Conservation (phyloP, 2,888 invertebrate genomes). For the Drosophila maculinotata region DNA sequence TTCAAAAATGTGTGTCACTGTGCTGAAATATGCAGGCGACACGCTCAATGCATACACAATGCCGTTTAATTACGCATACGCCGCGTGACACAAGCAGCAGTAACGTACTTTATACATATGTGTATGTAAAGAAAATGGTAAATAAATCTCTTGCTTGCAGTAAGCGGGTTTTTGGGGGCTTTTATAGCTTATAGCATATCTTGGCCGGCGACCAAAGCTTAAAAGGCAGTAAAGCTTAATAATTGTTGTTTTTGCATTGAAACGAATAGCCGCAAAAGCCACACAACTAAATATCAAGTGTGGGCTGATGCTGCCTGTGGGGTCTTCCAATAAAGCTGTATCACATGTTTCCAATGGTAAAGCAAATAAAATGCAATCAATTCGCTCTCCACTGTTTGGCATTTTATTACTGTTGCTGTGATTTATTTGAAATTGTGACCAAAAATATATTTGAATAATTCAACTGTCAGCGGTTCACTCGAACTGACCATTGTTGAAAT, state of each 20-base stretch:
- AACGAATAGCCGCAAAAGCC: conserved; percentile 39
- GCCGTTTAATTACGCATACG: conserved; percentile 53
- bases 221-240: conserved; percentile 22
- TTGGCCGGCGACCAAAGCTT: conserved; percentile 3
- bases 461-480: conserved; percentile 32
- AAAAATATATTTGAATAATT: conserved; percentile 61
- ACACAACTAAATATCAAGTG: conserved; percentile 31
- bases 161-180: conserved; percentile 57
- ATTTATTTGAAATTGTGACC: conserved; percentile 31
- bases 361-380: conserved; percentile 40
- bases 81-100: conserved; percentile 15
- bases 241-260: conserved; percentile 47
- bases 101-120: background rate
- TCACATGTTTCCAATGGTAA: conserved; percentile 13
- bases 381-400: conserved; percentile 3
- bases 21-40: conserved; percentile 19
- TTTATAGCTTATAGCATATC: conserved; percentile 24
- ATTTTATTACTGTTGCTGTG: conserved; percentile 3
- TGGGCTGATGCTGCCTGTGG: background rate
- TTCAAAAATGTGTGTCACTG: conserved; percentile 30
- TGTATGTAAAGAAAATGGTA: conserved; percentile 11
- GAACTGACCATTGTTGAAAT: conserved; percentile 20
- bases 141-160: conserved; percentile 43
- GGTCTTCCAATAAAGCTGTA: conserved; percentile 6
- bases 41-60: conserved; percentile 24